These are phyloP conservation scores for Paradoxurus hermaphroditus DNA, from an alignment of 2,113 vertebrate species.

Conservation along the genomic window DNA sequence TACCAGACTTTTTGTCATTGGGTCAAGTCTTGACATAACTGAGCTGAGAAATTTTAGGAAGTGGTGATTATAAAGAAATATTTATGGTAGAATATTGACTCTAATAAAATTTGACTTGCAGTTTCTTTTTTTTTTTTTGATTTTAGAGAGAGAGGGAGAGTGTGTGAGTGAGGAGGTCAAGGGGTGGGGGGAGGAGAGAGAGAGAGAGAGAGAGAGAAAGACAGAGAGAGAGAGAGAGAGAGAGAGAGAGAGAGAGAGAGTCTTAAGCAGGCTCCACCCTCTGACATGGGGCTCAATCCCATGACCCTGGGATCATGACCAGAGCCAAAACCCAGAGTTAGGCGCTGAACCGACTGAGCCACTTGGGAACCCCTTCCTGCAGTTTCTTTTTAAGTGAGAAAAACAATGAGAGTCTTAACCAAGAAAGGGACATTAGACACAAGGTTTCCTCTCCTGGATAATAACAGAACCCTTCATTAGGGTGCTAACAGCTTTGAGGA, in stretches of 20 bases:
- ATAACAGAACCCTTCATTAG: not conserved
- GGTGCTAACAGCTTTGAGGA: not conserved
- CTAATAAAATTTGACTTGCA: not conserved
- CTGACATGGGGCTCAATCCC: too few species aligned
- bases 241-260: too few species aligned
- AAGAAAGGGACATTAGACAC: not conserved
- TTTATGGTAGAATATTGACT: not conserved
- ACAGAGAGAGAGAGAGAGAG: too few species aligned
- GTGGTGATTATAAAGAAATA: not conserved
- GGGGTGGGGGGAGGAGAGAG: too few species aligned
- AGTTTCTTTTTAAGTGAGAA: constrained; percentile 29
- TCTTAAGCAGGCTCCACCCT: too few species aligned
- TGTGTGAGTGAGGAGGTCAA: too few species aligned
- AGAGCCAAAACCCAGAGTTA: too few species aligned
- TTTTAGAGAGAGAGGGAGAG: too few species aligned
- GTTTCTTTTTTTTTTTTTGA: not conserved
- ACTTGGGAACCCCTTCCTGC: not conserved
- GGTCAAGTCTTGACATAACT: not conserved
- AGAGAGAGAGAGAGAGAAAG: too few species aligned
- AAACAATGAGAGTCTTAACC: not conserved
- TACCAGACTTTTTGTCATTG: not conserved
- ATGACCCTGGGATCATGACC: too few species aligned
- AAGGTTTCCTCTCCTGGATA: not conserved
- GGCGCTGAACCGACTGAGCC: too few species aligned
- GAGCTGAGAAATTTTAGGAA: not conserved